Conservation (phyloP, 1,140 invertebrate species). For the Oppia nitens region DNA sequence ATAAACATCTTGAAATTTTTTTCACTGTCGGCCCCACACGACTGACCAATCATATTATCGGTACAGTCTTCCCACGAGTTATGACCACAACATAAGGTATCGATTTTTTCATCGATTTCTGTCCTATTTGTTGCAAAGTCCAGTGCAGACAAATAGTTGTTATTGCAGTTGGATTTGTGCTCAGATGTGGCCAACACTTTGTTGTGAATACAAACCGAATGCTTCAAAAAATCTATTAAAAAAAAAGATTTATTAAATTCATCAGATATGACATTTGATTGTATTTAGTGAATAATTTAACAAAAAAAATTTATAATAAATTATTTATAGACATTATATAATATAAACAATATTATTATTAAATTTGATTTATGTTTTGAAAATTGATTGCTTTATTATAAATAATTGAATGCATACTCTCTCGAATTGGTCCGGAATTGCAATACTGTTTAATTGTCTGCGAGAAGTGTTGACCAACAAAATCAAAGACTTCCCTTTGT, state of each 20-base stretch:
- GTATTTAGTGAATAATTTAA: background rate
- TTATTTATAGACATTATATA: too few species aligned
- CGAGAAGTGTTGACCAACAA: conserved; percentile 19
- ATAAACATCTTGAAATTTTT: conserved; percentile 1
- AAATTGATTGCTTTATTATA: background rate
- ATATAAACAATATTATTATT: background rate
- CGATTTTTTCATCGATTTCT: conserved; percentile 4
- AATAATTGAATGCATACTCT: conserved; percentile 1
- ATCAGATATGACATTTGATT: background rate
- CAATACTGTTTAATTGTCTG: conserved; percentile 22
- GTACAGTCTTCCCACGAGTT: conserved; percentile 14
- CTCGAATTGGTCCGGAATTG: conserved; percentile 3
- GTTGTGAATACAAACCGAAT: conserved; percentile 17
- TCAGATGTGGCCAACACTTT: conserved; percentile 13
- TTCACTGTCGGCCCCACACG: background rate
- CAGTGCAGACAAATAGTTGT: conserved; percentile 6
- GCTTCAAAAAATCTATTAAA: conserved; percentile 13
- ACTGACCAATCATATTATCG: background rate
- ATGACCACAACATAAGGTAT: conserved; percentile 17
- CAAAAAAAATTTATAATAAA: background rate
- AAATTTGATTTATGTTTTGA: background rate
- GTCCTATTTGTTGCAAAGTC: conserved; percentile 7
- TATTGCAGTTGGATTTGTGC: conserved; percentile 11
- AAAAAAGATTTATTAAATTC: background rate
- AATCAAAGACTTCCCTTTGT: conserved; percentile 22